A percentile compares a stretch with the other conserved stretches of the same genome.
Evolutionary conservation across 2,888 invertebrate species (phyloP).

Genomic region (Entomobrya multifasciata): DNA sequence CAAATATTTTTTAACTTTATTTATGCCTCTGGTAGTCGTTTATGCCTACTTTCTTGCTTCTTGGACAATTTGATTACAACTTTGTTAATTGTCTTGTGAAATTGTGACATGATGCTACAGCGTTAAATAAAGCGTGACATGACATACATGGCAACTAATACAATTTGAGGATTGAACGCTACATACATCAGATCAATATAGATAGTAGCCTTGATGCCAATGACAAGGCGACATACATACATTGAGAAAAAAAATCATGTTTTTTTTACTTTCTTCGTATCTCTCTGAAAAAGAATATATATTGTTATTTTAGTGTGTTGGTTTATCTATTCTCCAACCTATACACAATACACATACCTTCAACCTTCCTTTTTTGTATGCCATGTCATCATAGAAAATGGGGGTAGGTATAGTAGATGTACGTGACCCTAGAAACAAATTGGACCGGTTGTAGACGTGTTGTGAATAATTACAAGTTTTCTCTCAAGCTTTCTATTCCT

Average conservation of each 20-base stretch:
- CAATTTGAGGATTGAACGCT: conserved; percentile 24
- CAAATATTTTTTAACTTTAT: too few species aligned
- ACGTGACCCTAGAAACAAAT: conserved; percentile 80
- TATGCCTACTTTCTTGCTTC: too few species aligned
- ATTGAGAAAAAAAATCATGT: neutral
- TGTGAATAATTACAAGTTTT: conserved; percentile 77
- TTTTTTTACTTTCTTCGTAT: too few species aligned
- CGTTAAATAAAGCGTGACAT: conserved; percentile 46
- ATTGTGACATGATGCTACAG: neutral
- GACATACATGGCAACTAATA: conserved; percentile 46
- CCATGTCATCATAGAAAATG: conserved; percentile 66
- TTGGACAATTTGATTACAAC: too few species aligned
- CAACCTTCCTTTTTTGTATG: conserved; percentile 40
- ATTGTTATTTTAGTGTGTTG: too few species aligned
- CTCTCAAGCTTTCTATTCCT: neutral
- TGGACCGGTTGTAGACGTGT: conserved; percentile 78
- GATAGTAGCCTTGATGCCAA: neutral
- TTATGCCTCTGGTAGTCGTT: too few species aligned
- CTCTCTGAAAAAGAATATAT: neutral
- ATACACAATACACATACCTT: too few species aligned
- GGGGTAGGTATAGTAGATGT: conserved; percentile 59
- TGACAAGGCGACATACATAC: neutral
- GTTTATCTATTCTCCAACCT: too few species aligned
- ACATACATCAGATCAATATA: neutral
- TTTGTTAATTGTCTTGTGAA: conserved; percentile 23